Evolutionary conservation across 2,113 vertebrate species (phyloP).

Genomic region (Planiliza haematocheilus): DNA sequence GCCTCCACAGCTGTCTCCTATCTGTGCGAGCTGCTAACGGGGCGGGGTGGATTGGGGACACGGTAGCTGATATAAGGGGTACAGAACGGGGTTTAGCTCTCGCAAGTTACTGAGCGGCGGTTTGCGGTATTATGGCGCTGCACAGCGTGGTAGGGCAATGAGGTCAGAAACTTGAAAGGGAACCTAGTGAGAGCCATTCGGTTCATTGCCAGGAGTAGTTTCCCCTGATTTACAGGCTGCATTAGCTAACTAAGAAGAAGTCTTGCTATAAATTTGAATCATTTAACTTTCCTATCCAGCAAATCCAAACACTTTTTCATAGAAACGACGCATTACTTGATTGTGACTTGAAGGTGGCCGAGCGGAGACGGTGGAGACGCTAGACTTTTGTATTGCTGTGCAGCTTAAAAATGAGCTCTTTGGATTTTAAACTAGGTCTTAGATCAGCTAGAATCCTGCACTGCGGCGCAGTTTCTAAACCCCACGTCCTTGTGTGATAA

Average conservation of each 20-base stretch:
- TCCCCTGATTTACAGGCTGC: slow-evolving; percentile 64
- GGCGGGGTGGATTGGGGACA: slow-evolving; percentile 34
- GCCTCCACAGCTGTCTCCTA: slow-evolving; percentile 69
- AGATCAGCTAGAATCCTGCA: not conserved
- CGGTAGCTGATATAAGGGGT: slow-evolving; percentile 43
- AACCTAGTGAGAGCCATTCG: slow-evolving; percentile 36
- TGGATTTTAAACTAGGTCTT: not conserved
- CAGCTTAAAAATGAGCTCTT: not conserved
- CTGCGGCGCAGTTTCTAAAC: slow-evolving; percentile 19
- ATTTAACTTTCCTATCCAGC: not conserved
- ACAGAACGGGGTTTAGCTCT: slow-evolving; percentile 35
- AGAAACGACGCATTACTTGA: not conserved
- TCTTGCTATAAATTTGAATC: slow-evolving; percentile 41
- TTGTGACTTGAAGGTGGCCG: not conserved
- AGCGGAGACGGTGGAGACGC: too few species aligned
- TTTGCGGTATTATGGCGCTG: slow-evolving; percentile 50
- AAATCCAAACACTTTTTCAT: not conserved
- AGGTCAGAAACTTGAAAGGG: slow-evolving; percentile 75
- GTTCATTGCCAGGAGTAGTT: slow-evolving; percentile 48
- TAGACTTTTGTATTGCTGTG: not conserved
- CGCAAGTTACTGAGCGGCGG: slow-evolving; percentile 36
- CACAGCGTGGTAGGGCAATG: slow-evolving; percentile 60
- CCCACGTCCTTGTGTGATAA: slow-evolving; percentile 53
- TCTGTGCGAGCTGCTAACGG: slow-evolving; percentile 43
- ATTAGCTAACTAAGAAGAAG: slow-evolving; percentile 45